Base-by-base conservation (phyloP, 1,140 invertebrate species). In the Neodiprion lecontei region DNA sequence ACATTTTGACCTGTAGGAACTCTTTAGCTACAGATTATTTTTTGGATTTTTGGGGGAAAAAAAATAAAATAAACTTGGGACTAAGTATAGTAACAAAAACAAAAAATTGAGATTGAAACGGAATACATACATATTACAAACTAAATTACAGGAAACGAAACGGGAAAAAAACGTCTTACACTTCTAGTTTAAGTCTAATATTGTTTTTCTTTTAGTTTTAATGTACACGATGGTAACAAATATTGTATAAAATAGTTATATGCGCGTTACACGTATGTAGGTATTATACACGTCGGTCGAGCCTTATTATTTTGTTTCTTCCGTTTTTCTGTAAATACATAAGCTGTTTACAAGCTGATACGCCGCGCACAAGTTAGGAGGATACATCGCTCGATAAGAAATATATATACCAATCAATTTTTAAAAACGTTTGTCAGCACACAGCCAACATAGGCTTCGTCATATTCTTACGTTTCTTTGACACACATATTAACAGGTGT, bases 211-310 rank as follows among this genome's bases (percentile, higher is more conserved):
- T 65, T 85, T 83, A 84, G 79, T 77, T 79, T 79, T 83, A 82
- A 84, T 83, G 80, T 83, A 78, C 76, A 83, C 74, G 74, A 82
- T 85, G 85, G 84, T 87, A 87, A 87, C 86, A 86, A 86, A 84
- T 81, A 79, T 79, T 77, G 82, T 86, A 85, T 79, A 86, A 87
- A 86, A 84, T 84, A 71, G 70, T 40, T 40, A 40, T 71, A 83
- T 77, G 77, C 73, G 49, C 23, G 49, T 76, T 65, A 11, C 61
- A 79, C 28, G 71, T 40, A 40, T 1, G 28, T 75, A 69, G 21
- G 47, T 66, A 67, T 23, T 67, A 23, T 72, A 48, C 48, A 71
- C 28, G 70, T 40, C 47, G 47, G 21, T 50, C 40, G 67, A 69
- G 67, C 17, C 5, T 21, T 23, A 69, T 69, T 21, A 47, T 69